A percentile compares a stretch with the other conserved stretches of the same genome.
phyloP scores from a whole-genome alignment of 2,888 invertebrate species.

The Phorcus lineatus region DNA sequence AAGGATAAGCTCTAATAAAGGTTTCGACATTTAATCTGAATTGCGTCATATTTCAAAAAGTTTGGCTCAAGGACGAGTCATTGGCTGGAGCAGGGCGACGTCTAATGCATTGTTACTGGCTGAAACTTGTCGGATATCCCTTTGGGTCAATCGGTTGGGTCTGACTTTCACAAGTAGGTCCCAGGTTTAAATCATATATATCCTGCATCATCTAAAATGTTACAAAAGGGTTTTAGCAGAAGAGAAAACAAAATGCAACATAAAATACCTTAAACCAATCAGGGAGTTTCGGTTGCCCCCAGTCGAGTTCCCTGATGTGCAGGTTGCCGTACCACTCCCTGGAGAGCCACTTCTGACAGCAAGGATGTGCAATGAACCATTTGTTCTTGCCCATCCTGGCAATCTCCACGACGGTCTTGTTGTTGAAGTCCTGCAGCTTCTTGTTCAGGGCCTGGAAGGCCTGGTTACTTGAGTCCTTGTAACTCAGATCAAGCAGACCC shows the following conservation, averaged over 20 bases:
- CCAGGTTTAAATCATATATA: too few species aligned
- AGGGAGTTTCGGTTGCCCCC: conserved; percentile 69
- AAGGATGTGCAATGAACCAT: conserved; percentile 77
- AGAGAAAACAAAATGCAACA: background rate
- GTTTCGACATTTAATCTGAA: too few species aligned
- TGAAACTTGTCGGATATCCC: too few species aligned
- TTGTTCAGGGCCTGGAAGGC: conserved; percentile 73
- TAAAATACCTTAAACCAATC: conserved; percentile 74
- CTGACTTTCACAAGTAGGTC: too few species aligned
- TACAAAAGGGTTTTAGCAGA: too few species aligned
- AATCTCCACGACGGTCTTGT: conserved; percentile 74
- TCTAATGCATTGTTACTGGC: too few species aligned
- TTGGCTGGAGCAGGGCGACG: too few species aligned
- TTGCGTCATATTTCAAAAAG: too few species aligned
- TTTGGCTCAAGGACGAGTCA: too few species aligned
- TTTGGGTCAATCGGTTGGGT: too few species aligned
- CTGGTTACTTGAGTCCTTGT: conserved; percentile 64
- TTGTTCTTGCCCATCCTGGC: conserved; percentile 74
- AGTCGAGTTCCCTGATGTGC: conserved; percentile 71
- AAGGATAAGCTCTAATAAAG: too few species aligned
- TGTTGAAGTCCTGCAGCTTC: conserved; percentile 73
- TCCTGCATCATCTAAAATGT: too few species aligned
- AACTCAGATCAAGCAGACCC: conserved; percentile 72
- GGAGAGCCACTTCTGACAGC: conserved; percentile 78
- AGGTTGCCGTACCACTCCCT: conserved; percentile 75